Evolutionary conservation across 2,888 invertebrate genomes (phyloP), one percentile per base, ranked within the genome.

Genomic region (Euplagia quadripunctaria): DNA sequence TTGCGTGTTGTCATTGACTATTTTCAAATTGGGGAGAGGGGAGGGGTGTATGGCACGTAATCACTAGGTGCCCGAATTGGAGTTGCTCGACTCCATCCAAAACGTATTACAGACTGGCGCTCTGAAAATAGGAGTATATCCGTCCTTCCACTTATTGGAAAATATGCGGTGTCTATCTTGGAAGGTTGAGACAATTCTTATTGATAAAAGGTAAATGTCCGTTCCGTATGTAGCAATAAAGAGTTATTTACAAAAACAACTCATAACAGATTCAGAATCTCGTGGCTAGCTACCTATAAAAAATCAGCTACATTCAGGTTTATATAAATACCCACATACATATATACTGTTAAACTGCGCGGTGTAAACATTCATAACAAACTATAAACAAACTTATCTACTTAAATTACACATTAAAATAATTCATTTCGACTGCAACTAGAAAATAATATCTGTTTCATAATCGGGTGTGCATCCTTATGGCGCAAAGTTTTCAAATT

Each of bases 391-490:
- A 66, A 68, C 42, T 67, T 52, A 72, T 52, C 43, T 51, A 17
- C 64, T 63, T 80, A 86, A 85, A 86, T 82, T 84, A 72, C 75
- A 80, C 77, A 86, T 83, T 84, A 81, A 84, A 86, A 88, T 87
- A 88, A 88, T 86, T 88, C 86, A 87, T 87, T 86, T 83, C 73
- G 63, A 86, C 81, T 83, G 87, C 85, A 86, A 85, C 87, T 82
- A 76, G 66, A 72, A 83, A 79, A 80, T 83, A 87, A 89, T 87
- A 87, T 85, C 80, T 78, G 83, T 89, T 89, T 88, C 88, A 87
- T 91, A 92, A 92, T 91, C 90, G 87, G 87, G 89, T 89, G 89
- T 88, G 89, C 90, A 91, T 91, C 92, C 93, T 89, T 87, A 89
- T 88, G 83, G 87, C 87, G 79, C 82, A 72, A 74, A 81, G 72